Base-by-base conservation (phyloP, 2,797 vertebrate genomes). In the Acanthurus lineatus region DNA sequence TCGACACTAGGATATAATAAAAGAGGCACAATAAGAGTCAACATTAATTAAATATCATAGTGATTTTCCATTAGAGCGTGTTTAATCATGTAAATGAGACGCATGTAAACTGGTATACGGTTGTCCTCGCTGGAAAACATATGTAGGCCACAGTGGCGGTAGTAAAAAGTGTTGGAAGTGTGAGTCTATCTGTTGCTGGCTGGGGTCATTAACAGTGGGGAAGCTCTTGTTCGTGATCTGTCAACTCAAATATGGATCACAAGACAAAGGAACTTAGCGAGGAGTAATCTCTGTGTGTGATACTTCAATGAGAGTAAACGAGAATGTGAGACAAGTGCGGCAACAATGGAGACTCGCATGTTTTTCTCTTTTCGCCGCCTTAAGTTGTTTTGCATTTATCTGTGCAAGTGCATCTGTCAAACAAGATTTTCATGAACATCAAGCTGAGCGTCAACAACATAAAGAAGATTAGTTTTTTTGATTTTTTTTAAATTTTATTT, bases 201-300 rank as follows among this genome's bases (percentile, higher is more conserved):
- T 80, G 89, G 89, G 90, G 90, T 94, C 90, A 92, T 91, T 91
- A 91, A 88, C 89, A 89, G 87, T 87, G 87, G 89, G 87, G 90
- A 89, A 75, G 90, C 81, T 85, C 85, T 87, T 89, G 89, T 93
- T 93, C 93, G 89, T 94, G 93, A 92, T 94, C 92, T 94, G 92
- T 94, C 93, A 94, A 85, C 91, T 93, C 91, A 92, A 93, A 95
- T 94, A 93, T 94, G 92, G 92, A 92, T 93, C 91, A 94, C 86
- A 79, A 92, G 90, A 95, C 93, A 95, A 95, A 94, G 85, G 91
- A 95, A 94, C 89, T 94, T 94, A 93, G 92, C 91, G 91, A 93
- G 91, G 90, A 94, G 89, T 92, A 93, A 91, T 93, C 90, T 91
- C 32, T 92, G 93, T 93, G 93, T 94, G 93, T 94, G 93, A 94